A percentile compares a stretch with the other conserved stretches of the same genome.
These are phyloP conservation scores for Dasysyrphus albostriatus DNA, from an alignment of 2,888 invertebrate species.

Conservation along the genomic window DNA sequence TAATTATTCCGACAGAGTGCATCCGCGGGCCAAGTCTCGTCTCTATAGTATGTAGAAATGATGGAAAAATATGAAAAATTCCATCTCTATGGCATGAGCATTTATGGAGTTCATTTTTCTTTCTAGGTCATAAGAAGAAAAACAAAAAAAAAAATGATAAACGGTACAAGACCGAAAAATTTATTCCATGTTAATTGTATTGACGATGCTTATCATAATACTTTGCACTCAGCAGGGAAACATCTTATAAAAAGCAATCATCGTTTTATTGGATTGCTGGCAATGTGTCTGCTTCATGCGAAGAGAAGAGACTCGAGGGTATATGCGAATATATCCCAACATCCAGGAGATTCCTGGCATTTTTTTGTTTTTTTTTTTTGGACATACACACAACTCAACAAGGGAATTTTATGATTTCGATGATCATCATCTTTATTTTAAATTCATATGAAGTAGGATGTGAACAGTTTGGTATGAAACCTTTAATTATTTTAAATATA, in stretches of 20 bases:
- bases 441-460: constrained; percentile 46
- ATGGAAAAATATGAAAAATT: constrained; percentile 24
- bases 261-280: constrained; percentile 55
- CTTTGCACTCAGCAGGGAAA: constrained; percentile 44
- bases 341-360: constrained; percentile 3
- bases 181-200: constrained; percentile 68
- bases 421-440: constrained; percentile 22
- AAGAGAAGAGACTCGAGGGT: too few species aligned
- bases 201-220: constrained; percentile 69
- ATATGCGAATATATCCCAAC: background rate
- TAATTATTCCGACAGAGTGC: constrained; percentile 46
- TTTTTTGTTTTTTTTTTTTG: constrained; percentile 3
- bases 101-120: constrained; percentile 46
- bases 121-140: constrained; percentile 47
- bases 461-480: constrained; percentile 33
- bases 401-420: constrained; percentile 41
- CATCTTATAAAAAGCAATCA: constrained; percentile 57
- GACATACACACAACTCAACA: constrained; percentile 2
- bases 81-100: constrained; percentile 29
- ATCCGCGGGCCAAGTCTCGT: constrained; percentile 20
- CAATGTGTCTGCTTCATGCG: constrained; percentile 30
- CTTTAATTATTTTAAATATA: constrained; percentile 43
- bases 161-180: constrained; percentile 60
- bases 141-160: background rate
- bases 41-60: background rate